phyloP scores from a whole-genome alignment of 2,888 invertebrate genomes.

The Drosophila antonietae region DNA sequence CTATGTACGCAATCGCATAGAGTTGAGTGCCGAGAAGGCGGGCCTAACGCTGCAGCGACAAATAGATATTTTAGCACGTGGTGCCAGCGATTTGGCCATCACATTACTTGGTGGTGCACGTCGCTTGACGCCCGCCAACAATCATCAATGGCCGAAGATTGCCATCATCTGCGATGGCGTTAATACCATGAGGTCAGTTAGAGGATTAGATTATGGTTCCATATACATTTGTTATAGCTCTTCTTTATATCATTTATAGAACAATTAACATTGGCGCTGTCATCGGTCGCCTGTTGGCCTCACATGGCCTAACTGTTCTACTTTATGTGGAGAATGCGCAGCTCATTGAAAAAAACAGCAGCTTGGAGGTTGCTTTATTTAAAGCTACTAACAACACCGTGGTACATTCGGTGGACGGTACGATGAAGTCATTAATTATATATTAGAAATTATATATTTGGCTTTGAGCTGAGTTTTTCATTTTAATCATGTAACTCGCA shows the following conservation, averaged over 20 bases:
- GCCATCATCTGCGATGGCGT: slow-evolving; percentile 88
- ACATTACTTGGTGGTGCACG: slow-evolving; percentile 93
- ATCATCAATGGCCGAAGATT: slow-evolving; percentile 94
- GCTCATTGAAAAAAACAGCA: slow-evolving; percentile 85
- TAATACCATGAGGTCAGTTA: slow-evolving; percentile 54
- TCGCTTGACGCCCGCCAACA: slow-evolving; percentile 93
- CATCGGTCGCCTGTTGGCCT: slow-evolving; percentile 91
- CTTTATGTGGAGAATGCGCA: slow-evolving; percentile 86
- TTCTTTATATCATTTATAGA: slow-evolving; percentile 47
- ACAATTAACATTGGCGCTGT: slow-evolving; percentile 89
- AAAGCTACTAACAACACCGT: slow-evolving; percentile 88
- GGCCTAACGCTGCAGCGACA: slow-evolving; percentile 89
- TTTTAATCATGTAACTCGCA: too few species aligned
- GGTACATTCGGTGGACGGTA: slow-evolving; percentile 85
- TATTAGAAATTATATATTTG: not conserved
- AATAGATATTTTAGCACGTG: slow-evolving; percentile 92
- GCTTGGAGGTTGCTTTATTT: slow-evolving; percentile 88
- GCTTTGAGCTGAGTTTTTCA: too few species aligned
- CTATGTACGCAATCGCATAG: slow-evolving; percentile 88
- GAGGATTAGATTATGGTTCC: too few species aligned
- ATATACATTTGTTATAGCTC: not conserved
- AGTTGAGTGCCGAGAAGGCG: slow-evolving; percentile 88
- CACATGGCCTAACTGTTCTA: slow-evolving; percentile 91
- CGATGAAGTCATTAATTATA: not conserved
- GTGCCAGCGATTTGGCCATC: slow-evolving; percentile 93